These are phyloP conservation scores for Silurus asotus DNA, from an alignment of 2,113 vertebrate species.

Conservation along the genomic window DNA sequence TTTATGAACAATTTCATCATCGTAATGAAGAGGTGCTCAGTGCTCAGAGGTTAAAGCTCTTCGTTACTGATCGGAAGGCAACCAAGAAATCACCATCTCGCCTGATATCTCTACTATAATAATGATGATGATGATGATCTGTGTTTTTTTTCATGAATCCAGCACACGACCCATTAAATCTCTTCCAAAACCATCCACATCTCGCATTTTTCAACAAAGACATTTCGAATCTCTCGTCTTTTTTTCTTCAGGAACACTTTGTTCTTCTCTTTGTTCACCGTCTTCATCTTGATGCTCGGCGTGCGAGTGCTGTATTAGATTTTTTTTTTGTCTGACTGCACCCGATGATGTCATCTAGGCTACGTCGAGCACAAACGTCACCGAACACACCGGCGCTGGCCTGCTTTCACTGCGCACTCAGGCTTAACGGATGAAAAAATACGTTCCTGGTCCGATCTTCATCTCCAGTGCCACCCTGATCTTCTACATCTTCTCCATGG, in stretches of 20 bases:
- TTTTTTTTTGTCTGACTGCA: constrained; percentile 34
- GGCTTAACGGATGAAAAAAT: background rate
- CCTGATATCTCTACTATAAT: too few relatives aligned
- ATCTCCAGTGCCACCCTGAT: constrained; percentile 1
- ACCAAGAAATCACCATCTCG: too few relatives aligned
- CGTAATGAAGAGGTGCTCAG: too few relatives aligned
- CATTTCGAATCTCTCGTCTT: background rate
- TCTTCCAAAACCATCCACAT: background rate
- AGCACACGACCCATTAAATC: background rate
- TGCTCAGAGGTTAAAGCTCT: too few relatives aligned
- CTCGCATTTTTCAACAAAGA: background rate
- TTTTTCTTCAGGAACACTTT: background rate
- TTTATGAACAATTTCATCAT: too few relatives aligned
- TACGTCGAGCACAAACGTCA: constrained; percentile 43
- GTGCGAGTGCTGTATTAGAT: too few relatives aligned
- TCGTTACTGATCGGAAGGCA: too few relatives aligned
- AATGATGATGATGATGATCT: too few relatives aligned
- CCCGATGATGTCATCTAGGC: constrained; percentile 48
- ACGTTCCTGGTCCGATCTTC: background rate
- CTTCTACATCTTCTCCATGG: background rate
- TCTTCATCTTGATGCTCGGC: background rate
- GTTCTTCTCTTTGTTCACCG: background rate
- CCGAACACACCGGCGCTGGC: constrained; percentile 8
- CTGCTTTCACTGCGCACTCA: constrained; percentile 6
- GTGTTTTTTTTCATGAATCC: background rate